Evolutionary conservation across 2,113 vertebrate species (phyloP).

Genomic region (Ammodytes marinus): DNA sequence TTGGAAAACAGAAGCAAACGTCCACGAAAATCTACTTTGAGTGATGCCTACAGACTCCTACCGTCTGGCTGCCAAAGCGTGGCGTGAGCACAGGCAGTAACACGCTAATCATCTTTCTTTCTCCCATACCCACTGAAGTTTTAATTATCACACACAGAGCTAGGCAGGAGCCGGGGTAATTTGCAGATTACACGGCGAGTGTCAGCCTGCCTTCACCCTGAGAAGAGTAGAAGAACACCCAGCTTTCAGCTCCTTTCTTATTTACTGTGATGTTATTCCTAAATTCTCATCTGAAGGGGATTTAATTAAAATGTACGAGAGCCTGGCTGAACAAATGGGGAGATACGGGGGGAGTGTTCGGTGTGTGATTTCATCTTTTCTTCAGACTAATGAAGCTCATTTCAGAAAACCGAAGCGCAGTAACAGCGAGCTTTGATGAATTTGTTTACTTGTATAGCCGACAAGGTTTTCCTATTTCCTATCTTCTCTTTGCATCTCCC

Average conservation of each 20-base stretch:
- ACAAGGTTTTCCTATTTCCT: not conserved
- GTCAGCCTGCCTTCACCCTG: slow-evolving; percentile 69
- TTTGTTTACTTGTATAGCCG: not conserved
- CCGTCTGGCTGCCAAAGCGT: slow-evolving; percentile 63
- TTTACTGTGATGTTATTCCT: slow-evolving; percentile 37
- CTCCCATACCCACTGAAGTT: slow-evolving; percentile 68
- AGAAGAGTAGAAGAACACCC: slow-evolving; percentile 65
- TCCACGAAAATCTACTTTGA: slow-evolving; percentile 21
- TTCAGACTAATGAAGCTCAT: not conserved
- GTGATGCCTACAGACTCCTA: slow-evolving; percentile 23
- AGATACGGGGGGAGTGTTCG: not conserved
- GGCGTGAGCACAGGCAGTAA: slow-evolving; percentile 77
- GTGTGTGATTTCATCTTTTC: slow-evolving; percentile 1
- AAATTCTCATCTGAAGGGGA: slow-evolving; percentile 34
- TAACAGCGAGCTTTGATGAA: not conserved
- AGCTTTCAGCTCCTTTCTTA: slow-evolving; percentile 54
- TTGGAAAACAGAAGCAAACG: slow-evolving; percentile 7
- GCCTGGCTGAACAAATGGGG: slow-evolving; percentile 1
- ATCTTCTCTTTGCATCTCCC: not conserved
- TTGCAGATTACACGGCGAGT: slow-evolving; percentile 80
- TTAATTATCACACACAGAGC: slow-evolving; percentile 71
- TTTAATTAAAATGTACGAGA: slow-evolving; percentile 42
- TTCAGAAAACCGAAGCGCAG: not conserved
- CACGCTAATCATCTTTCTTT: slow-evolving; percentile 78
- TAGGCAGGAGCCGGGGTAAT: slow-evolving; percentile 69